These are phyloP conservation scores for Sphaerophoria rueppellii DNA, from an alignment of 2,888 invertebrate species.

Conservation along the genomic window DNA sequence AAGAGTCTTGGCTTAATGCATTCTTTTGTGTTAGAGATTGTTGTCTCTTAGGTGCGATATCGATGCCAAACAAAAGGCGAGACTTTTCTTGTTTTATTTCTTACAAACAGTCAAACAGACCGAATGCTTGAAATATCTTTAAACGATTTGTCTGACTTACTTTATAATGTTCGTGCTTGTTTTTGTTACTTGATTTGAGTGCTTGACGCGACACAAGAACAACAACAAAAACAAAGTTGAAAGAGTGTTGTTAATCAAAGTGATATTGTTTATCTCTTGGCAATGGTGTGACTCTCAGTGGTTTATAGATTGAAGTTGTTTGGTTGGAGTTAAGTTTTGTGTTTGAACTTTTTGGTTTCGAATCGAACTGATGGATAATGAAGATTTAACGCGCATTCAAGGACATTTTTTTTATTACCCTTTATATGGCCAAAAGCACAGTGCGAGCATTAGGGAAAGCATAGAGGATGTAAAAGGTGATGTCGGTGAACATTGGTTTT, in stretches of 20 bases:
- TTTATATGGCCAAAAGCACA: too few species aligned
- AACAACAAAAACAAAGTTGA: constrained; percentile 43
- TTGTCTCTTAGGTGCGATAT: constrained; percentile 50
- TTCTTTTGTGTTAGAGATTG: constrained; percentile 40
- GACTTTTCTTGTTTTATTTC: constrained; percentile 25
- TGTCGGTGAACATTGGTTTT: too few species aligned
- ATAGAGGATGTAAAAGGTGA: too few species aligned
- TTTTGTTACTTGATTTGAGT: constrained; percentile 35
- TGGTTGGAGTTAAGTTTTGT: not conserved
- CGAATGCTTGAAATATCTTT: constrained; percentile 51
- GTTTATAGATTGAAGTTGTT: not conserved
- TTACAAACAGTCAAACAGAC: too few species aligned
- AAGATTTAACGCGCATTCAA: too few species aligned
- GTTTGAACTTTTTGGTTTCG: too few species aligned
- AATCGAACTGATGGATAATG: too few species aligned
- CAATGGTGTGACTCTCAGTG: not conserved
- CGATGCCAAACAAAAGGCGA: constrained; percentile 33
- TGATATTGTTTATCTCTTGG: constrained; percentile 46
- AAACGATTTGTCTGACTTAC: constrained; percentile 65
- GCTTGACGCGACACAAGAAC: constrained; percentile 6
- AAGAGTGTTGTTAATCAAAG: constrained; percentile 54
- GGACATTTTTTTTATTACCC: too few species aligned
- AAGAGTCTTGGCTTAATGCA: not conserved
- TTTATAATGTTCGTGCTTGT: not conserved
- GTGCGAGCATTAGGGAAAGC: too few species aligned